These are phyloP conservation scores for Spilosoma lubricipeda DNA, from an alignment of 2,888 invertebrate genomes.

Conservation along the genomic window DNA sequence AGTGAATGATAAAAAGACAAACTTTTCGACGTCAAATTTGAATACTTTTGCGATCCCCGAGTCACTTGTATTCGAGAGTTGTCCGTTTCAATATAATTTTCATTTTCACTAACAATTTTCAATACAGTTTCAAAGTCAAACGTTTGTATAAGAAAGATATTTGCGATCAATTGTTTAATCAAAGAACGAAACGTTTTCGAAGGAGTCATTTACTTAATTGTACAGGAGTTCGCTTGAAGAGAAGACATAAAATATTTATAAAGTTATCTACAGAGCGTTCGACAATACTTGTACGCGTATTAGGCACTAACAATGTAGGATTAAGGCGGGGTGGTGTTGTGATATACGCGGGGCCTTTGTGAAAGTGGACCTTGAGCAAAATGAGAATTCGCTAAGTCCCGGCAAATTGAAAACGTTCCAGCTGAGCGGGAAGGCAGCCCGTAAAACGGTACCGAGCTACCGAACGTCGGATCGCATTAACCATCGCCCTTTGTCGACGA, in stretches of 20 bases:
- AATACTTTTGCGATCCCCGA: neutral
- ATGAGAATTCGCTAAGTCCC: constrained; percentile 66
- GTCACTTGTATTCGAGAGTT: neutral
- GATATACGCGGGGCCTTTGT: constrained; percentile 67
- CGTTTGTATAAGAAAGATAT: neutral
- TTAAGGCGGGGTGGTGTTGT: constrained; percentile 56
- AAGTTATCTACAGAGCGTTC: constrained; percentile 31
- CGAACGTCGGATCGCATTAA: constrained; percentile 65
- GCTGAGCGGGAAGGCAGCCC: constrained; percentile 60
- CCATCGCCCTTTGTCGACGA: constrained; percentile 64
- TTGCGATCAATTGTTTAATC: constrained; percentile 14
- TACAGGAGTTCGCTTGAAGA: constrained; percentile 28
- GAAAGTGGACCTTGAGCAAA: constrained; percentile 65
- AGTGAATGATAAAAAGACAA: neutral
- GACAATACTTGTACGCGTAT: constrained; percentile 44
- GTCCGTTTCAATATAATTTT: constrained; percentile 40
- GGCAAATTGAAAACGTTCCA: constrained; percentile 73
- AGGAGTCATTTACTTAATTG: constrained; percentile 47
- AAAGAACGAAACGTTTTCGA: constrained; percentile 26
- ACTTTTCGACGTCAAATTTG: neutral
- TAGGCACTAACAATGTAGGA: constrained; percentile 60
- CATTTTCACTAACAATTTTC: constrained; percentile 46
- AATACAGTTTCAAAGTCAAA: constrained; percentile 32
- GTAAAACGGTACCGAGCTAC: constrained; percentile 51
- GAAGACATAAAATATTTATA: constrained; percentile 41